A percentile compares a stretch with the other conserved stretches of the same genome.
Conservation (phyloP, 2,888 invertebrate genomes). For the Agriopis aurantiaria region DNA sequence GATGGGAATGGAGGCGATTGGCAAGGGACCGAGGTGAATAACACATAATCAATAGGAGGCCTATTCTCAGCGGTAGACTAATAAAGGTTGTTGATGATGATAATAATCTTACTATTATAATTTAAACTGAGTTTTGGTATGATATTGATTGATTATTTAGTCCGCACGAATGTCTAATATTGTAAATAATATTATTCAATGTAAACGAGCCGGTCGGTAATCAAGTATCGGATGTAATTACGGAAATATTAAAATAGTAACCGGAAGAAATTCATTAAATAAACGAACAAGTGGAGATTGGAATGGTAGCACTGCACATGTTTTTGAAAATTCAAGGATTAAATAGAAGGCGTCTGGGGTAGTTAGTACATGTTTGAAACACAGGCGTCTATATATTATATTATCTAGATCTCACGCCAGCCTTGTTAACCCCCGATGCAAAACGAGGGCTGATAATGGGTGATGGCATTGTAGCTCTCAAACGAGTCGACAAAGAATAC, state of each 20-base stretch:
- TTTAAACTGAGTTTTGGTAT: background rate
- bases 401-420: too few relatives aligned
- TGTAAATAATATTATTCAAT: conserved; percentile 40
- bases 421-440: too few relatives aligned
- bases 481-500: too few relatives aligned
- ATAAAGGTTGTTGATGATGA: too few relatives aligned
- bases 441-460: too few relatives aligned
- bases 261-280: conserved; percentile 58
- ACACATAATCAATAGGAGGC: too few relatives aligned
- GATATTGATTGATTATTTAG: conserved; percentile 19
- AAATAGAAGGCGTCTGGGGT: conserved; percentile 41
- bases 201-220: conserved; percentile 54
- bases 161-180: conserved; percentile 21
- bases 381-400: too few relatives aligned
- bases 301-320: conserved; percentile 43
- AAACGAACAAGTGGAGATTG: conserved; percentile 44
- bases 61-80: too few relatives aligned
- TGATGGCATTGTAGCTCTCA: too few relatives aligned
- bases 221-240: conserved; percentile 60
- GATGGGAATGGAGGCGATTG: too few relatives aligned
- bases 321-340: conserved; percentile 51
- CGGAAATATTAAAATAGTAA: conserved; percentile 65
- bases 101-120: background rate
- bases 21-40: too few relatives aligned
- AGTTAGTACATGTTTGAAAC: too few relatives aligned